Conservation (phyloP, 1,140 invertebrate genomes). For the Brachionus rotundiformis region DNA sequence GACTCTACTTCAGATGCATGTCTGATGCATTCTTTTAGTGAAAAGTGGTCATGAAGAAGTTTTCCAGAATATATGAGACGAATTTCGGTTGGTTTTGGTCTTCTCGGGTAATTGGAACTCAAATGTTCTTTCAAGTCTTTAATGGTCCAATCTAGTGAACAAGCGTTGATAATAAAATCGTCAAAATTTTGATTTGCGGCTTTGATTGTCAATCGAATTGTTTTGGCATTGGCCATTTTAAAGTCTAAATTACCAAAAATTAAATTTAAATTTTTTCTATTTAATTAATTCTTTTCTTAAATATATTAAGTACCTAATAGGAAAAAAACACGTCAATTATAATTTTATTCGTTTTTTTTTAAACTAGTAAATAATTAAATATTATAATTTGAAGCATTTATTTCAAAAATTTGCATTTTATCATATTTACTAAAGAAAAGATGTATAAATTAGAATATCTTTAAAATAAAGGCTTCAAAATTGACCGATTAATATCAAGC, state of each 20-base stretch:
- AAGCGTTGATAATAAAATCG: constrained; percentile 9
- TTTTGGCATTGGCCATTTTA: neutral
- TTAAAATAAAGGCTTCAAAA: neutral
- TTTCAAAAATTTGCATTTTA: neutral
- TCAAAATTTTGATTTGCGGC: constrained; percentile 44
- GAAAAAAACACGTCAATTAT: constrained; percentile 36
- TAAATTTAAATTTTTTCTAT: neutral
- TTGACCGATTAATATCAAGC: neutral
- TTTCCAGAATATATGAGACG: constrained; percentile 39
- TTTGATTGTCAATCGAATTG: constrained; percentile 1
- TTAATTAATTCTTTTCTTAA: neutral
- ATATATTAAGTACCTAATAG: neutral
- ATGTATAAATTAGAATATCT: neutral
- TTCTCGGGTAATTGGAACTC: constrained; percentile 38
- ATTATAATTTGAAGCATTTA: neutral
- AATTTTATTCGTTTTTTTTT: constrained; percentile 5
- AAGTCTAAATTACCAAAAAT: neutral
- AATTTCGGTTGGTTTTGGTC: neutral
- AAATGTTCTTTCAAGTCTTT: constrained; percentile 36
- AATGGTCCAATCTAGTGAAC: constrained; percentile 21
- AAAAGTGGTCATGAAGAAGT: constrained; percentile 31
- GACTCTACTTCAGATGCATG: neutral
- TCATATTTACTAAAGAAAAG: neutral
- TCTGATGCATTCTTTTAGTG: constrained; percentile 20
- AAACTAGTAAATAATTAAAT: neutral